A percentile compares a stretch with the other conserved stretches of the same genome.
Evolutionary conservation across 2,888 invertebrate species (phyloP).

Genomic region (Ennomos erosarius): DNA sequence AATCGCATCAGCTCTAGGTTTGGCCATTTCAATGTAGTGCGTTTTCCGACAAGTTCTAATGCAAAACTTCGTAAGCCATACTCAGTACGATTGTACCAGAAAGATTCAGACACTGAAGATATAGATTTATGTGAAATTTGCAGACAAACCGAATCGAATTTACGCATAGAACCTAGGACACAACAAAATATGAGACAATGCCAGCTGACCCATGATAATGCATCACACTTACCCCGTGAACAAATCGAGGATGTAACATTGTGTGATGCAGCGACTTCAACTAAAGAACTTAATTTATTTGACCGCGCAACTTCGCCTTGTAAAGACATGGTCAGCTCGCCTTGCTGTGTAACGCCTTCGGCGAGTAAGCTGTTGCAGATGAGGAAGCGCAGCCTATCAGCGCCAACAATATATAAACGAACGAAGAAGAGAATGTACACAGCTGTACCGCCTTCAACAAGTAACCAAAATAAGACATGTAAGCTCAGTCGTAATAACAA

Average conservation of each 20-base stretch:
- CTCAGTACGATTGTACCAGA: slow-evolving; percentile 6
- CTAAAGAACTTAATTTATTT: neutral
- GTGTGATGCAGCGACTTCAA: neutral
- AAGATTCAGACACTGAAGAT: neutral
- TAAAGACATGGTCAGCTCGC: neutral
- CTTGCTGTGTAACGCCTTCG: neutral
- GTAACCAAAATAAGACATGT: no score
- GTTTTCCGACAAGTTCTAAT: slow-evolving; percentile 4
- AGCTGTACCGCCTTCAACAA: no score
- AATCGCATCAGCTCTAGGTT: neutral
- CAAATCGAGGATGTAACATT: neutral
- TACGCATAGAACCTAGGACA: neutral
- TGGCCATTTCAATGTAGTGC: neutral
- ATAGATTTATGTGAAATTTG: slow-evolving; percentile 1
- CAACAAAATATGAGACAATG: no score
- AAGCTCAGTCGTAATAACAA: neutral
- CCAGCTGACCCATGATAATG: no score
- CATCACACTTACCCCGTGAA: neutral
- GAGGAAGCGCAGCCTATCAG: no score
- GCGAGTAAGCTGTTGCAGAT: neutral
- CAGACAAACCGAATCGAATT: neutral
- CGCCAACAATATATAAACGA: no score
- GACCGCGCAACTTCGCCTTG: neutral
- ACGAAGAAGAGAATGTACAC: no score
- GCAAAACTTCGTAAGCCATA: neutral